A percentile compares a stretch with the other conserved stretches of the same genome.
Conservation (phyloP, 2,888 invertebrate species). For the Trissoscelio sp. region DNA sequence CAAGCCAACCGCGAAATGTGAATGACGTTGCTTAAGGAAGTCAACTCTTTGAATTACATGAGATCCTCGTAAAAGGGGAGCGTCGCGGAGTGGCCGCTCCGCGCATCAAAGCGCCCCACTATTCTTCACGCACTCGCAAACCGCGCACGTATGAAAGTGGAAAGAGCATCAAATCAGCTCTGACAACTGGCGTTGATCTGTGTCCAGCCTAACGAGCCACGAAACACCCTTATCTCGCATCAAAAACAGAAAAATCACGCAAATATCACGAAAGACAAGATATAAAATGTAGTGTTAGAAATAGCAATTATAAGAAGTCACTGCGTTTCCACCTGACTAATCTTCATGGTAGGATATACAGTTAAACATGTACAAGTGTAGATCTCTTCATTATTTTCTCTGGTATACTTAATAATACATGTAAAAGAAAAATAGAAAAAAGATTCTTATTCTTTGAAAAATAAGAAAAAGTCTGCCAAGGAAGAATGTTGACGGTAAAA, state of each 20-base stretch:
- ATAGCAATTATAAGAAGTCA: too few relatives aligned
- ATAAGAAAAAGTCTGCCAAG: too few relatives aligned
- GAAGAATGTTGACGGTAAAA: too few relatives aligned
- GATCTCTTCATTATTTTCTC: too few relatives aligned
- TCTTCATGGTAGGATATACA: too few relatives aligned
- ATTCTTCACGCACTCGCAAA: constrained; percentile 77
- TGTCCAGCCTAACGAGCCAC: not conserved
- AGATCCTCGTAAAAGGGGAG: constrained; percentile 82
- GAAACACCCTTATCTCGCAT: constrained; percentile 11
- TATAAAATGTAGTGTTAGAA: too few relatives aligned
- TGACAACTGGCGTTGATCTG: constrained; percentile 36
- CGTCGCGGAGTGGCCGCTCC: constrained; percentile 83
- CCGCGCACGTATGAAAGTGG: constrained; percentile 74
- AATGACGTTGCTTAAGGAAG: constrained; percentile 69
- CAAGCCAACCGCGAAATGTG: constrained; percentile 49
- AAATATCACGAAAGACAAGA: not conserved
- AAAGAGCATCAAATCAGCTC: constrained; percentile 56
- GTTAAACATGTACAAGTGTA: too few relatives aligned
- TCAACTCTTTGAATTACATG: constrained; percentile 74
- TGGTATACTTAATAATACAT: too few relatives aligned
- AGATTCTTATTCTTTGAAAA: too few relatives aligned
- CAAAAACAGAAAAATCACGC: too few relatives aligned
- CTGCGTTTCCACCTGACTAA: too few relatives aligned
- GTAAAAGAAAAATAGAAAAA: too few relatives aligned
- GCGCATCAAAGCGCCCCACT: constrained; percentile 83